Evolutionary conservation across 2,888 invertebrate species (phyloP).

Genomic region (Idaea aversata): DNA sequence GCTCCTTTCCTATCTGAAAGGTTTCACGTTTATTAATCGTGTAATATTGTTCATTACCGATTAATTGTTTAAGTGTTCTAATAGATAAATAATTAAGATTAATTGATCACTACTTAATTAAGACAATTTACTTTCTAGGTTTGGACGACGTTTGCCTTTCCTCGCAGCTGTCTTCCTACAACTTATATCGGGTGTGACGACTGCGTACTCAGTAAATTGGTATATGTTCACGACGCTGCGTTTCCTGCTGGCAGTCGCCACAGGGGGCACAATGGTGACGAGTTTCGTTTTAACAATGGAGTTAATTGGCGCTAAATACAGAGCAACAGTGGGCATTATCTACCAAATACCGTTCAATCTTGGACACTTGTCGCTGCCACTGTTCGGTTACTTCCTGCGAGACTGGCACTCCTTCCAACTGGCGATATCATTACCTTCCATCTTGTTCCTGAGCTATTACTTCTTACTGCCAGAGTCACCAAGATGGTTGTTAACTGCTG

Average conservation of each 20-base stretch:
- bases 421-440: conserved; percentile 82
- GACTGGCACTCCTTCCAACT: conserved; percentile 85
- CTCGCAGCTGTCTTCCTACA: conserved; percentile 87
- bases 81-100: conserved; percentile 7
- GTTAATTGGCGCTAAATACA: conserved; percentile 80
- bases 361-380: conserved; percentile 83
- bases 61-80: neutral
- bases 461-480: conserved; percentile 90
- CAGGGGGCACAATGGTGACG: conserved; percentile 91
- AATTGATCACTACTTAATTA: neutral
- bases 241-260: conserved; percentile 86
- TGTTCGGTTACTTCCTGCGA: conserved; percentile 83
- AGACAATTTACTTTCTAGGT: conserved; percentile 67
- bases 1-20: conserved; percentile 18
- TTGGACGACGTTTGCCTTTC: conserved; percentile 87
- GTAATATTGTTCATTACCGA: neutral
- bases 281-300: conserved; percentile 87
- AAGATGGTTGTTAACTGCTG: conserved; percentile 88
- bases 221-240: conserved; percentile 84
- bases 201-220: conserved; percentile 85
- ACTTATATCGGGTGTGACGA: conserved; percentile 84
- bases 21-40: conserved; percentile 4
- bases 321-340: conserved; percentile 86
- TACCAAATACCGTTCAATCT: conserved; percentile 85
- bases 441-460: conserved; percentile 84